Conservation (phyloP, 1,140 invertebrate genomes). For the Gonatopus flavifemur region DNA sequence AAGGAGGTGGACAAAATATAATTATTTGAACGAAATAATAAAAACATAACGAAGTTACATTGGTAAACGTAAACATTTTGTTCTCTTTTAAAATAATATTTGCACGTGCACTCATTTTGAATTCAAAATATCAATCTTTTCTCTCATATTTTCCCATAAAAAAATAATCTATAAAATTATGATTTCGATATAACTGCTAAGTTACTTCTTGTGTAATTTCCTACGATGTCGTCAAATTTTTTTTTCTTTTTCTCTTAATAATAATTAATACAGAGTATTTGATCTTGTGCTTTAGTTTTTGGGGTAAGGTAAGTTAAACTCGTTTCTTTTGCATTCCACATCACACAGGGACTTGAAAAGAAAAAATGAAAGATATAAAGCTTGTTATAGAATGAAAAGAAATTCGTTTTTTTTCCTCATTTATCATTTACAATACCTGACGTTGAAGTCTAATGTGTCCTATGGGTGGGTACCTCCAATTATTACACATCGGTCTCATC, state of each 20-base stretch:
- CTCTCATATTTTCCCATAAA: neutral
- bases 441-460: conserved; percentile 29
- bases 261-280: too few species aligned
- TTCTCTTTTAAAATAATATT: neutral
- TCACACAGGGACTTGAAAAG: too few species aligned
- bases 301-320: too few species aligned
- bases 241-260: too few species aligned
- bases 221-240: conserved; percentile 30
- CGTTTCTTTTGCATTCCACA: too few species aligned
- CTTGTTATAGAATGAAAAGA: too few species aligned
- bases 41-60: conserved; percentile 6
- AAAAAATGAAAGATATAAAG: too few species aligned
- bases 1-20: neutral
- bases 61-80: neutral
- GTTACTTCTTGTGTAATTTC: conserved; percentile 23
- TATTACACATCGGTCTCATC: conserved; percentile 17
- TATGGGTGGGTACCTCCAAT: conserved; percentile 30
- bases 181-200: neutral
- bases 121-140: neutral
- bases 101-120: neutral
- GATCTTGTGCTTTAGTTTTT: too few species aligned
- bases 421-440: too few species aligned
- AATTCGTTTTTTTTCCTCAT: too few species aligned
- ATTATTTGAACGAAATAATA: neutral
- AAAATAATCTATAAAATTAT: conserved; percentile 10